Conservation (phyloP, 2,888 invertebrate genomes). For the Dorcus hopei region DNA sequence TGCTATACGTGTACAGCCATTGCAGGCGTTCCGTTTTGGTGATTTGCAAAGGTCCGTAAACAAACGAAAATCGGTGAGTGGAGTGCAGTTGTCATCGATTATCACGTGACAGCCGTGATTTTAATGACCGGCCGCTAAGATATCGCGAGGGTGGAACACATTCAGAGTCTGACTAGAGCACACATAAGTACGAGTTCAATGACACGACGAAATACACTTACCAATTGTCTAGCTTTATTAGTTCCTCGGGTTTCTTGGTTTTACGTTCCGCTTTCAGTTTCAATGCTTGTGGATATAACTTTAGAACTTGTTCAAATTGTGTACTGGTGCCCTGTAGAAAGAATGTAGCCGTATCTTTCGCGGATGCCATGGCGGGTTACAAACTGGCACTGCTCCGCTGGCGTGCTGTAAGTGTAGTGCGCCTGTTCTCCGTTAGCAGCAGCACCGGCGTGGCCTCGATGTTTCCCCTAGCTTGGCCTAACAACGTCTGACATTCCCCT, state of each 20-base stretch:
- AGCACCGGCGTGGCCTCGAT: constrained; percentile 39
- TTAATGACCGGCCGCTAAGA: constrained; percentile 61
- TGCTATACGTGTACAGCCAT: constrained; percentile 32
- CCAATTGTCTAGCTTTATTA: constrained; percentile 94
- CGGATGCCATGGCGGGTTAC: constrained; percentile 60
- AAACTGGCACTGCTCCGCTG: constrained; percentile 33
- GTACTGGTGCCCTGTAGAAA: constrained; percentile 85
- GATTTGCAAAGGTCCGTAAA: constrained; percentile 53
- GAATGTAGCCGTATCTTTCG: constrained; percentile 90
- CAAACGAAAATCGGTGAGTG: constrained; percentile 46
- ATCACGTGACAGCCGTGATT: constrained; percentile 69
- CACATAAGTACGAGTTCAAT: constrained; percentile 35
- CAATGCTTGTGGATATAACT: constrained; percentile 88
- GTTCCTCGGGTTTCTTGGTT: constrained; percentile 90
- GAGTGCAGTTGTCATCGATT: constrained; percentile 61
- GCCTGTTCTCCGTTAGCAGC: constrained; percentile 31
- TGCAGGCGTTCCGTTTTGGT: constrained; percentile 51
- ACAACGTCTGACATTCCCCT: constrained; percentile 47
- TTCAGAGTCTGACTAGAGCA: constrained; percentile 33
- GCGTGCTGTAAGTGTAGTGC: constrained; percentile 29
- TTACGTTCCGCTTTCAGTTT: constrained; percentile 87
- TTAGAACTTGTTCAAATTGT: constrained; percentile 84
- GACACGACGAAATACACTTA: constrained; percentile 56
- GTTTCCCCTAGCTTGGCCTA: constrained; percentile 44
- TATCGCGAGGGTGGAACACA: constrained; percentile 62